Conservation (phyloP, 2,797 vertebrate species). For the Poeciliopsis gracilis region DNA sequence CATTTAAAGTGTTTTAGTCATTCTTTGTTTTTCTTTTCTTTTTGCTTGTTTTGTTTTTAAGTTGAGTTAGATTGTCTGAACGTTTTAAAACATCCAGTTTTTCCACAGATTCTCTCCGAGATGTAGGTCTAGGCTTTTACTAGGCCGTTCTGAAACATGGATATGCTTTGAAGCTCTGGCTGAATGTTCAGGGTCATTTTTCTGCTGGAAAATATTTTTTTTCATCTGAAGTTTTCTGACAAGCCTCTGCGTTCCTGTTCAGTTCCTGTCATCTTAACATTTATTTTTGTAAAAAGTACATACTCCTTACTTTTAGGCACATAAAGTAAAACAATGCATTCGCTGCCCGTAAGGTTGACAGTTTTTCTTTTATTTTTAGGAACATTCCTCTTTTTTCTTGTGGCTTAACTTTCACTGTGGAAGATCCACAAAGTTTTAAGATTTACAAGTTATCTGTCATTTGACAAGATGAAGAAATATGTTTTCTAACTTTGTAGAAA, state of each 20-base stretch:
- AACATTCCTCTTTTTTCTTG: neutral
- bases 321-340: neutral
- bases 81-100: neutral
- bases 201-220: neutral
- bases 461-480: neutral
- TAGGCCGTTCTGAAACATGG: neutral
- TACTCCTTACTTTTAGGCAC: neutral
- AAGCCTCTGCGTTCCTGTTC: neutral
- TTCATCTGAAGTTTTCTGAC: neutral
- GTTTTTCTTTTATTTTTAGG: neutral
- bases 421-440: no score
- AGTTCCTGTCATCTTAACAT: neutral
- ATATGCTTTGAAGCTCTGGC: neutral
- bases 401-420: no score
- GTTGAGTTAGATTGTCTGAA: no score
- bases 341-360: neutral
- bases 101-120: neutral
- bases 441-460: no score
- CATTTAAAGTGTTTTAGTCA: neutral
- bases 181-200: neutral
- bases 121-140: neutral
- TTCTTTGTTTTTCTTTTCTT: neutral
- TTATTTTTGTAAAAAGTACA: neutral
- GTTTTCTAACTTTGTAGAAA: neutral
- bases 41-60: no score